Percentiles rank a stretch among this genome's conserved stretches.
phyloP scores from a whole-genome alignment of 1,140 invertebrate species.

The Drosophila albomicans region DNA sequence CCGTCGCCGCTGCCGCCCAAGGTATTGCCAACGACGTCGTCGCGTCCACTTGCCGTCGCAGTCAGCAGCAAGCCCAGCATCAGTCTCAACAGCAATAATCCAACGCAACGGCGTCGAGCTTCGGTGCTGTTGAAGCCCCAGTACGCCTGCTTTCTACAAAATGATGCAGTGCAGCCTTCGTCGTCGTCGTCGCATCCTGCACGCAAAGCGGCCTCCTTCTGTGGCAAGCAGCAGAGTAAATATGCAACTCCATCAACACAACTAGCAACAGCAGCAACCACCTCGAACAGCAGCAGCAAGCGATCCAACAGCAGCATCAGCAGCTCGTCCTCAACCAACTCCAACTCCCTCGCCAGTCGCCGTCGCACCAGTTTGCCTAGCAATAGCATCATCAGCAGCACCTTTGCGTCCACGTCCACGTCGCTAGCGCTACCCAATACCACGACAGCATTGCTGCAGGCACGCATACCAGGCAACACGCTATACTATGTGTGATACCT shows the following conservation, averaged over 20 bases:
- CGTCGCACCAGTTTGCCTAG: constrained; percentile 68
- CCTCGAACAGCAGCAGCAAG: constrained; percentile 20
- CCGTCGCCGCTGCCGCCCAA: background rate
- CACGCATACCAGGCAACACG: constrained; percentile 81
- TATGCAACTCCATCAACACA: constrained; percentile 15
- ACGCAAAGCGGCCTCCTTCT: constrained; percentile 68
- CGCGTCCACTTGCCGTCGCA: constrained; percentile 18
- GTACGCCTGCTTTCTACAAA: constrained; percentile 77
- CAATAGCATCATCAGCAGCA: constrained; percentile 3
- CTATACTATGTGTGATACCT: constrained; percentile 80
- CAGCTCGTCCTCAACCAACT: constrained; percentile 11
- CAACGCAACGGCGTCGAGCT: constrained; percentile 49
- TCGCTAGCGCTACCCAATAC: constrained; percentile 74
- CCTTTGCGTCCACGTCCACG: constrained; percentile 26
- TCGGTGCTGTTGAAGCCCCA: constrained; percentile 75
- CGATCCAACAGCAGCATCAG: background rate
- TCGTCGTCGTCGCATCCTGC: constrained; percentile 17
- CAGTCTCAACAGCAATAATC: constrained; percentile 21
- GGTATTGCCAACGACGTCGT: background rate
- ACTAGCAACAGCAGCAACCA: constrained; percentile 23
- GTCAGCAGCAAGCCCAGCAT: constrained; percentile 23
- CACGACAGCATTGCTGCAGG: constrained; percentile 68
- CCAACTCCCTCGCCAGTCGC: constrained; percentile 34
- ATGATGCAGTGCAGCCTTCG: constrained; percentile 46
- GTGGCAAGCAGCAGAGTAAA: constrained; percentile 37